A percentile compares a stretch with the other conserved stretches of the same genome.
Evolutionary conservation across 2,113 vertebrate genomes (phyloP).

Genomic region (Halichoeres trimaculatus): DNA sequence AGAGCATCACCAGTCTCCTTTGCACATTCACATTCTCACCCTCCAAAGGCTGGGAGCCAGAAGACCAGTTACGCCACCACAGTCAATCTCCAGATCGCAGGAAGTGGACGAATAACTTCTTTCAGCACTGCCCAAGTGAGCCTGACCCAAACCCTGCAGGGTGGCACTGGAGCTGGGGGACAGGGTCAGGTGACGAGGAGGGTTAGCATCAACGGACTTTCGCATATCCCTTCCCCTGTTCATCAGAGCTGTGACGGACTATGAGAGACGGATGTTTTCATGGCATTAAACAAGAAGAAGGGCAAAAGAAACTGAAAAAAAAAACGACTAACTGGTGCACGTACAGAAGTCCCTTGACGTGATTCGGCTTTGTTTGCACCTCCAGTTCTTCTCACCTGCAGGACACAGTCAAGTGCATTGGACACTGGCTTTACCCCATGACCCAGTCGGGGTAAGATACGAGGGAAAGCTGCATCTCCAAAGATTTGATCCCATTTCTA

Average conservation of each 20-base stretch:
- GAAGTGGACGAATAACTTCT: slow-evolving; percentile 86
- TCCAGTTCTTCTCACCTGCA: neutral
- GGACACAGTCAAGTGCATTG: neutral
- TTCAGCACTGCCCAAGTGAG: slow-evolving; percentile 91
- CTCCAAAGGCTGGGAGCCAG: slow-evolving; percentile 56
- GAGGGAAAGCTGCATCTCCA: too few species aligned
- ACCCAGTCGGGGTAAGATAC: too few species aligned
- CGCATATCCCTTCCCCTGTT: slow-evolving; percentile 59
- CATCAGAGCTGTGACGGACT: slow-evolving; percentile 68
- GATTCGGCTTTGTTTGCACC: too few species aligned
- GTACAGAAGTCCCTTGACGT: too few species aligned
- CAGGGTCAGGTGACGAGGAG: slow-evolving; percentile 66
- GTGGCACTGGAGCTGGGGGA: slow-evolving; percentile 26
- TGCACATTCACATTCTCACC: slow-evolving; percentile 14
- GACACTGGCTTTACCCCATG: too few species aligned
- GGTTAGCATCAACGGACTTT: slow-evolving; percentile 79
- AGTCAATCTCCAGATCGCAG: slow-evolving; percentile 90
- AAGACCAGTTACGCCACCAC: slow-evolving; percentile 91
- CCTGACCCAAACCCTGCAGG: slow-evolving; percentile 86
- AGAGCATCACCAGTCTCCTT: slow-evolving; percentile 4
- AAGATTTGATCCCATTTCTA: neutral
- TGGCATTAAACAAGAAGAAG: neutral
- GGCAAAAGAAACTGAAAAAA: neutral
- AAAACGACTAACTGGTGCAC: too few species aligned
- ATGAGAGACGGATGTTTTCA: slow-evolving; percentile 27